phyloP scores from a whole-genome alignment of 2,888 invertebrate species.

The Antheraea yamamai region DNA sequence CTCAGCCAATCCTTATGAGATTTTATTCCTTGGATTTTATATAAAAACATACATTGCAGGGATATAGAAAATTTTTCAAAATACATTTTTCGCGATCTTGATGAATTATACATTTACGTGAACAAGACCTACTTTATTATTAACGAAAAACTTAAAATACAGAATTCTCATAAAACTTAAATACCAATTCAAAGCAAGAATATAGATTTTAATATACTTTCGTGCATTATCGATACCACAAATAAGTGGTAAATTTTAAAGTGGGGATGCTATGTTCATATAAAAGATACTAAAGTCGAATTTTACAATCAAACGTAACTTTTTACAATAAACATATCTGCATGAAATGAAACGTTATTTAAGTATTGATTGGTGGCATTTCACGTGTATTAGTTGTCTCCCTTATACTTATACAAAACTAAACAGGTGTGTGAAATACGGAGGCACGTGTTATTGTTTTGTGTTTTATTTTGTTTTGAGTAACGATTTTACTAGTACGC shows the following conservation, averaged over 20 bases:
- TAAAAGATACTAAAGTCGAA: background rate
- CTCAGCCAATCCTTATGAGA: background rate
- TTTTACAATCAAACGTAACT: background rate
- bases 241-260: too few species aligned
- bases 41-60: too few species aligned
- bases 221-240: too few species aligned
- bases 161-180: too few species aligned
- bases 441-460: background rate
- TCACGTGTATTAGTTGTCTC: constrained; percentile 1
- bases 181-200: too few species aligned
- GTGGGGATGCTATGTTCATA: too few species aligned
- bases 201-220: too few species aligned
- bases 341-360: constrained; percentile 1
- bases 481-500: constrained; percentile 7
- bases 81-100: too few species aligned
- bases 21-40: background rate
- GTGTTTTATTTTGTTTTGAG: background rate
- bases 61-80: too few species aligned
- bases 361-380: constrained; percentile 8
- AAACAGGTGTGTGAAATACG: background rate
- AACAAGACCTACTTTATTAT: too few species aligned
- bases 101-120: too few species aligned
- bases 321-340: constrained; percentile 1
- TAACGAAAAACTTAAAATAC: too few species aligned
- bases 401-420: background rate